Evolutionary conservation across 2,888 invertebrate genomes (phyloP).

Genomic region (Itoplectis maculator): DNA sequence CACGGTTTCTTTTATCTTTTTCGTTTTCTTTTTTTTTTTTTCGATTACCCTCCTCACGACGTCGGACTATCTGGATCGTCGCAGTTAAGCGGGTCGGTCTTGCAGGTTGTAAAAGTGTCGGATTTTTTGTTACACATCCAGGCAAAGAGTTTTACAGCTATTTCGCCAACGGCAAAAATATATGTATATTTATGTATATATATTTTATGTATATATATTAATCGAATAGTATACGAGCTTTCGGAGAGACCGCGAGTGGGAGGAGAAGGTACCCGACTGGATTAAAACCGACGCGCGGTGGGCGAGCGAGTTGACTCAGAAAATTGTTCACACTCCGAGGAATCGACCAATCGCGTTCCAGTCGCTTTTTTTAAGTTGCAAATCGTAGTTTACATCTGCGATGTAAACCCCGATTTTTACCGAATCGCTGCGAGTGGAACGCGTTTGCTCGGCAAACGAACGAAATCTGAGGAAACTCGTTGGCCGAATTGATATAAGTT

Average conservation of each 20-base stretch:
- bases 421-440: background rate
- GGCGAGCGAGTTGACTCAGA: background rate
- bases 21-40: background rate
- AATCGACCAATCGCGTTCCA: background rate
- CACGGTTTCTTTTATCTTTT: background rate
- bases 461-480: constrained; percentile 1
- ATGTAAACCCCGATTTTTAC: background rate
- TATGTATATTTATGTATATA: constrained; percentile 20
- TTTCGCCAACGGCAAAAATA: constrained; percentile 52
- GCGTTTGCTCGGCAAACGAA: background rate
- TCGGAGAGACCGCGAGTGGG: constrained; percentile 33
- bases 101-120: constrained; percentile 1
- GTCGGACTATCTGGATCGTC: constrained; percentile 4
- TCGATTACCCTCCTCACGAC: background rate
- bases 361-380: background rate
- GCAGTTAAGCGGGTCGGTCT: background rate
- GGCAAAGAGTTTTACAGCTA: constrained; percentile 55
- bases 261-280: constrained; percentile 15
- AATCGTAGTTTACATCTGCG: background rate
- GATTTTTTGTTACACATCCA: constrained; percentile 33
- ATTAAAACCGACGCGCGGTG: background rate
- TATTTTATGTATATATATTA: constrained; percentile 53
- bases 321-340: background rate
- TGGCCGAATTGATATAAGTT: background rate
- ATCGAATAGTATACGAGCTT: constrained; percentile 48